phyloP scores from a whole-genome alignment of 2,888 invertebrate genomes.

The Calephelis perditalis region DNA sequence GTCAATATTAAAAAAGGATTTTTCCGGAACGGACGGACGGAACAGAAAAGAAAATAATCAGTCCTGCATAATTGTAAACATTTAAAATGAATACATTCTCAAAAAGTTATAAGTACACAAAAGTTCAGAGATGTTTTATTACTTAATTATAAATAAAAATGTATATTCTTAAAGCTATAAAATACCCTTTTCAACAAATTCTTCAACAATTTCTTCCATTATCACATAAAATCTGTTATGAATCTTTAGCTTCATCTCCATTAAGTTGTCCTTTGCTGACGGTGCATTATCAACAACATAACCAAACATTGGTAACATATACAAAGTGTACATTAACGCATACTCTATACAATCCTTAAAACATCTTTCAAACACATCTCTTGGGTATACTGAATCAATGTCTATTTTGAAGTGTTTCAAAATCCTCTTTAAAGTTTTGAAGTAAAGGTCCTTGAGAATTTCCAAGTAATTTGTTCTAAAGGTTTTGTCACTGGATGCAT shows the following conservation, averaged over 20 bases:
- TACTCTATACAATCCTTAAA: slow-evolving; percentile 38
- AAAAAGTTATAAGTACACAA: no score
- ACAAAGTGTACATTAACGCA: slow-evolving; percentile 38
- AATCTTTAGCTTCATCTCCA: slow-evolving; percentile 29
- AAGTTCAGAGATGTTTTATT: no score
- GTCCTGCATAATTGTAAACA: no score
- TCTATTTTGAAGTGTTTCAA: slow-evolving; percentile 39
- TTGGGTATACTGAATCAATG: slow-evolving; percentile 35
- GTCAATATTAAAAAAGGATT: no score
- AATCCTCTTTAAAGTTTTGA: slow-evolving; percentile 34
- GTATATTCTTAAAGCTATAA: slow-evolving; percentile 17
- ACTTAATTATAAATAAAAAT: no score
- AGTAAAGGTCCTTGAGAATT: slow-evolving; percentile 41
- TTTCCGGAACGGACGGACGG: no score
- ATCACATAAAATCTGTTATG: slow-evolving; percentile 34
- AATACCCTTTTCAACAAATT: slow-evolving; percentile 38
- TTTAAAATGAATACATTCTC: no score
- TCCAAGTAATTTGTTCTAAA: slow-evolving; percentile 40
- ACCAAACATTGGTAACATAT: slow-evolving; percentile 34
- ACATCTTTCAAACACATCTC: slow-evolving; percentile 37
- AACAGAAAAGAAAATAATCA: no score
- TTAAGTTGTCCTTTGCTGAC: slow-evolving; percentile 31
- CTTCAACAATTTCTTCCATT: slow-evolving; percentile 37
- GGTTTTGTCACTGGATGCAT: slow-evolving; percentile 32
- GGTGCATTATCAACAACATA: slow-evolving; percentile 36